A percentile compares a stretch with the other conserved stretches of the same genome.
Evolutionary conservation across 2,113 vertebrate species (phyloP).

Genomic region (Pteropus alecto): DNA sequence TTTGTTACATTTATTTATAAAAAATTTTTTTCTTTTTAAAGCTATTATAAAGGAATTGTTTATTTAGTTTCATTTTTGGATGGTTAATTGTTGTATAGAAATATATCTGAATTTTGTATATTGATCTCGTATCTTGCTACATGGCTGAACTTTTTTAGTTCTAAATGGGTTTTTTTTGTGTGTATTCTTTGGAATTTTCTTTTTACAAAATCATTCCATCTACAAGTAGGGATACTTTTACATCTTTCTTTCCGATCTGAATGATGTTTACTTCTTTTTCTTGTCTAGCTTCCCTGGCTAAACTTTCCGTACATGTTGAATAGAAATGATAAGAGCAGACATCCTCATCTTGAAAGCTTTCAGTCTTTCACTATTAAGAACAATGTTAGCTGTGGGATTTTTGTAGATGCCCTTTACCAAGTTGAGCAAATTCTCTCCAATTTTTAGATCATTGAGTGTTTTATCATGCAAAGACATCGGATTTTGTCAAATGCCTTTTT

Average conservation of each 20-base stretch:
- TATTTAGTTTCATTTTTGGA: background rate
- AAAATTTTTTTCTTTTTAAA: background rate
- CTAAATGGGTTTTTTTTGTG: background rate
- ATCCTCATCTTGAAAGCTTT: background rate
- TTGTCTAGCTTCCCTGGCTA: background rate
- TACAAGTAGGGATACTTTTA: background rate
- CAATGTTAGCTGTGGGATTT: background rate
- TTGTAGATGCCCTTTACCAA: background rate
- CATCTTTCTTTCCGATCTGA: background rate
- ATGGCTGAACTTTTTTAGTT: background rate
- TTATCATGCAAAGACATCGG: background rate
- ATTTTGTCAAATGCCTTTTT: background rate
- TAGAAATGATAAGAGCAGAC: background rate
- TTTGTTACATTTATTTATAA: background rate
- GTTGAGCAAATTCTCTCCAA: background rate
- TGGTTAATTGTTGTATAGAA: background rate
- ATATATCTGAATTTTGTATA: background rate
- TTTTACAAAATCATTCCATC: background rate
- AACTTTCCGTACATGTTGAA: background rate
- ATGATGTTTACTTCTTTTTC: background rate
- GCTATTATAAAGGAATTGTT: background rate
- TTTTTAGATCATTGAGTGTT: background rate
- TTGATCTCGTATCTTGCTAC: background rate
- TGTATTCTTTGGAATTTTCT: background rate
- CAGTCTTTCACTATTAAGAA: background rate